A percentile compares a stretch with the other conserved stretches of the same genome.
These are phyloP conservation scores for Lycophotia porphyrea DNA, from an alignment of 2,888 invertebrate genomes.

Conservation along the genomic window DNA sequence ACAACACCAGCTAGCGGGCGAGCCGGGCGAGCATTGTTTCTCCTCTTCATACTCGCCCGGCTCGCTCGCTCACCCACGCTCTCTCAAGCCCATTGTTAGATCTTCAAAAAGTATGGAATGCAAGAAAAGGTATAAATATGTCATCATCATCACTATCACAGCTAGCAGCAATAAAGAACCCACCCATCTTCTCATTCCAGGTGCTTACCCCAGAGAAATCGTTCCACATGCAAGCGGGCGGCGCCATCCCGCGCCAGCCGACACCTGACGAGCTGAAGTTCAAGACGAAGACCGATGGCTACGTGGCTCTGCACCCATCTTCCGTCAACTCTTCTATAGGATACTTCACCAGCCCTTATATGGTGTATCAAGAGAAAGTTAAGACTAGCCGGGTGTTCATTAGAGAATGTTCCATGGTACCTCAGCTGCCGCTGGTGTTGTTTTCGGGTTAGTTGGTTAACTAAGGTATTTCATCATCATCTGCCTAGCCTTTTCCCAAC, in stretches of 20 bases:
- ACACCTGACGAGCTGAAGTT: conserved; percentile 93
- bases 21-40: too few relatives aligned
- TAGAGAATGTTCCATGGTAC: conserved; percentile 95
- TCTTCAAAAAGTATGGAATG: too few relatives aligned
- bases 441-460: conserved; percentile 87
- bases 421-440: conserved; percentile 93
- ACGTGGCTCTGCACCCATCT: conserved; percentile 94
- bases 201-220: conserved; percentile 94
- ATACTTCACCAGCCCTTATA: conserved; percentile 93
- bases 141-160: neutral
- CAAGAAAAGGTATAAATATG: too few relatives aligned
- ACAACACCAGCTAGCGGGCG: too few relatives aligned
- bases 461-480: neutral
- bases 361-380: conserved; percentile 96
- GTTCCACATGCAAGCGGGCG: conserved; percentile 93
- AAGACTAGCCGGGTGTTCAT: conserved; percentile 95
- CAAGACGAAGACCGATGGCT: conserved; percentile 93
- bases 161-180: neutral
- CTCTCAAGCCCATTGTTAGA: too few relatives aligned
- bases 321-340: conserved; percentile 93
- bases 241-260: conserved; percentile 93
- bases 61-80: too few relatives aligned
- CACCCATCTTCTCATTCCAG: conserved; percentile 66
- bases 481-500: too few relatives aligned
- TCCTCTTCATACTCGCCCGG: too few relatives aligned